These are phyloP conservation scores for Pygoscelis antarcticus DNA, from an alignment of 2,113 vertebrate genomes.

Conservation along the genomic window DNA sequence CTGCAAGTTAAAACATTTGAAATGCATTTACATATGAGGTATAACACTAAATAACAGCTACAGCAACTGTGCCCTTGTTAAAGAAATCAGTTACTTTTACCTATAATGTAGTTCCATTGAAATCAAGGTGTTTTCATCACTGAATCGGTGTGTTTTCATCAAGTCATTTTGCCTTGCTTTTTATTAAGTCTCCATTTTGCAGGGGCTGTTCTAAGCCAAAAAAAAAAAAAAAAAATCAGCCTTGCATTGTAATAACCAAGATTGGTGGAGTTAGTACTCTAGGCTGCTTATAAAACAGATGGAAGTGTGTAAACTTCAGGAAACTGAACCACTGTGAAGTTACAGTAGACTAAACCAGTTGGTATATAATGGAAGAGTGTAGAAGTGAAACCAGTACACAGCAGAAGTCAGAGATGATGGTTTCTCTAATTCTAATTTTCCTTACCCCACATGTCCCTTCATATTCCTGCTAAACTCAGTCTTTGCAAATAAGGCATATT, in stretches of 20 bases:
- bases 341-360: not conserved
- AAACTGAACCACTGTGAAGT: not conserved
- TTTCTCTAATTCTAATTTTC: not conserved
- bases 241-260: not conserved
- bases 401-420: not conserved
- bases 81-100: not conserved
- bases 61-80: not conserved
- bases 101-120: not conserved
- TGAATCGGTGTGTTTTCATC: not conserved
- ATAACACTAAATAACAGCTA: not conserved
- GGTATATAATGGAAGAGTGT: not conserved
- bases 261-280: not conserved
- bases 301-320: not conserved
- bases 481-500: not conserved
- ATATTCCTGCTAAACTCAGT: not conserved
- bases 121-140: not conserved
- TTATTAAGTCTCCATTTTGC: not conserved
- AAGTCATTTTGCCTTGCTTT: not conserved
- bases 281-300: not conserved
- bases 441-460: not conserved
- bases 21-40: not conserved
- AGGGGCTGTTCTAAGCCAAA: not conserved
- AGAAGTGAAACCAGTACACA: not conserved
- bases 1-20: not conserved
- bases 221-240: not conserved